Conservation (phyloP, 2,797 vertebrate genomes). For the Neoniphon sammara region DNA sequence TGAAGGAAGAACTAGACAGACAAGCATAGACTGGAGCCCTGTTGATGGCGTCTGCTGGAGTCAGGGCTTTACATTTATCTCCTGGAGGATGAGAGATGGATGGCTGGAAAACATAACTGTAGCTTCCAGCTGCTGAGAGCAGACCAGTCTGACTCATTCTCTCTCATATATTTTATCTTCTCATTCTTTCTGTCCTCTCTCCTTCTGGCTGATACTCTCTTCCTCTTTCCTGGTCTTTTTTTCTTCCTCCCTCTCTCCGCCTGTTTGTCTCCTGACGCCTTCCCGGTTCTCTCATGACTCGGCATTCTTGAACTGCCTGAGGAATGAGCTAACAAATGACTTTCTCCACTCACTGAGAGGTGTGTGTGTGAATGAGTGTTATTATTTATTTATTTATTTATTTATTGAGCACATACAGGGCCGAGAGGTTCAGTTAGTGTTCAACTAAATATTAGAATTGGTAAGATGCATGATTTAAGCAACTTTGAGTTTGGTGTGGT, state of each 20-base stretch:
- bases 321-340: constrained; percentile 28
- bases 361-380: not conserved
- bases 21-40: not conserved
- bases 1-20: not conserved
- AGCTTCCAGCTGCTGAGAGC: constrained; percentile 30
- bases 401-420: no score
- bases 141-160: constrained; percentile 46
- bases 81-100: constrained; percentile 41
- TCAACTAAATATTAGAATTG: not conserved
- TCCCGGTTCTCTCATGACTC: constrained; percentile 24
- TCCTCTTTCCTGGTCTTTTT: not conserved
- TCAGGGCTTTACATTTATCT: constrained; percentile 26
- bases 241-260: not conserved
- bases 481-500: no score
- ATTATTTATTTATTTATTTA: not conserved
- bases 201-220: constrained; percentile 11
- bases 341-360: not conserved
- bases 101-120: constrained; percentile 8
- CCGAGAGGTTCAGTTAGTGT: not conserved
- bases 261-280: not conserved
- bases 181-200: constrained; percentile 18
- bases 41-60: constrained; percentile 32
- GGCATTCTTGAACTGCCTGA: constrained; percentile 12
- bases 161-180: constrained; percentile 22
- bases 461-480: no score